Evolutionary conservation across 2,888 invertebrate species (phyloP).

Genomic region (Pachymerium ferrugineum): DNA sequence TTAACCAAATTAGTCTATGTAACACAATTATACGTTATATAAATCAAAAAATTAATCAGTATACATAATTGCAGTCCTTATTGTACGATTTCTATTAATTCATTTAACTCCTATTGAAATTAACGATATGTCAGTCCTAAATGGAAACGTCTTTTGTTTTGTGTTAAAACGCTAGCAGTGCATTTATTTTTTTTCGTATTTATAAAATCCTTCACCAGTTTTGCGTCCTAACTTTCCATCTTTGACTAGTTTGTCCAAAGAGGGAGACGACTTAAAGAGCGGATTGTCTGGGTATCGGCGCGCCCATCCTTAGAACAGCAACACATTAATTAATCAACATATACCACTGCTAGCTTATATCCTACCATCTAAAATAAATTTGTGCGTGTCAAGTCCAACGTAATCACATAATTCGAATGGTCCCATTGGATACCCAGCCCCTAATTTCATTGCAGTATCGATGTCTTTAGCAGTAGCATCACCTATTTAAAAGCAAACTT

Average conservation of each 20-base stretch:
- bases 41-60: too few relatives aligned
- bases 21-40: too few relatives aligned
- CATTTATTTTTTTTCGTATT: conserved; percentile 52
- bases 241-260: conserved; percentile 62
- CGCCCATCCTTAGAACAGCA: conserved; percentile 59
- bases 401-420: conserved; percentile 79
- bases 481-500: conserved; percentile 42
- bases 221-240: conserved; percentile 77
- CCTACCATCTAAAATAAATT: conserved; percentile 66
- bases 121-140: too few relatives aligned
- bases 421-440: conserved; percentile 85
- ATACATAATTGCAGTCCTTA: too few relatives aligned
- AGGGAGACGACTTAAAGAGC: conserved; percentile 58
- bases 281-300: conserved; percentile 64
- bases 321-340: conserved; percentile 23
- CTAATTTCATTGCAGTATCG: conserved; percentile 83
- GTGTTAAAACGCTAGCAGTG: too few relatives aligned
- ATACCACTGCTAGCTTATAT: neutral
- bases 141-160: too few relatives aligned
- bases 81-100: too few relatives aligned
- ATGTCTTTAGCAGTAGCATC: conserved; percentile 67
- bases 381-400: conserved; percentile 72
- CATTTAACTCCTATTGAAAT: too few relatives aligned
- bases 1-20: too few relatives aligned
- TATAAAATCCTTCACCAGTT: conserved; percentile 78